Evolutionary conservation across 2,113 vertebrate genomes (phyloP), one percentile per base, ranked within the genome.

Genomic region (Petromus typicus): DNA sequence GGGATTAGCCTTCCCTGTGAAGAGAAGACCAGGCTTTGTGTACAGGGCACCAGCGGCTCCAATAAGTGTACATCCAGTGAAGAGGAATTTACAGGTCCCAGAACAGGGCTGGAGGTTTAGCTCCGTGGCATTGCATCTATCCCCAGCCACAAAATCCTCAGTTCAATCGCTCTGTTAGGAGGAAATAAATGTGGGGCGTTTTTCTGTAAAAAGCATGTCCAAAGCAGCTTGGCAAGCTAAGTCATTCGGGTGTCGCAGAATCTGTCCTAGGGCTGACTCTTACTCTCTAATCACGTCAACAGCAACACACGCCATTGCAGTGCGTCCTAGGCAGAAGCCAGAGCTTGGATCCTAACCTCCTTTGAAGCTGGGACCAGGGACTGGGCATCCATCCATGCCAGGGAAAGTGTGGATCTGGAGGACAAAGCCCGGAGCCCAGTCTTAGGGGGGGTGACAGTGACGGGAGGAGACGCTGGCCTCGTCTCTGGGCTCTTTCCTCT

Each of bases 251-350:
- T 34, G 18, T 86, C 76, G 86, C 13, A 84, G 85, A 93, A 81
- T 75, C 27, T 51, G n/a, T 93, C 85, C 69, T 81, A 85, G 85
- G 61, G 91, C 30, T 86, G 89, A 81, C 59, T 81, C 48, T 63
- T 86, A 43, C 7, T 18, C 79, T 56, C 56, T 25, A 54, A 91
- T 75, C 75, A 4, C 61, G 56, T 85, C 79, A 93, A 51, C 85
- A 56, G 30, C 34, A 63, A 81, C 88, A 32, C 48, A 80, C 14
- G 20, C 32, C 30, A 45, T 14, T 13, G n/a, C 10, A 63, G n/a
- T 54, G 37, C 17, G 82, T 91, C 86, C 82, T 61, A 90, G 61
- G 43, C 54, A 56, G 45, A 80, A 84, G 84, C 27, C 59, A 79
- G 37, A 86, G 76, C 11, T 90, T 27, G 5, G 40, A n/a, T 93